Conservation (phyloP, 37 sponge, comb jelly and placozoan species). For the Corticium candelabrum region DNA sequence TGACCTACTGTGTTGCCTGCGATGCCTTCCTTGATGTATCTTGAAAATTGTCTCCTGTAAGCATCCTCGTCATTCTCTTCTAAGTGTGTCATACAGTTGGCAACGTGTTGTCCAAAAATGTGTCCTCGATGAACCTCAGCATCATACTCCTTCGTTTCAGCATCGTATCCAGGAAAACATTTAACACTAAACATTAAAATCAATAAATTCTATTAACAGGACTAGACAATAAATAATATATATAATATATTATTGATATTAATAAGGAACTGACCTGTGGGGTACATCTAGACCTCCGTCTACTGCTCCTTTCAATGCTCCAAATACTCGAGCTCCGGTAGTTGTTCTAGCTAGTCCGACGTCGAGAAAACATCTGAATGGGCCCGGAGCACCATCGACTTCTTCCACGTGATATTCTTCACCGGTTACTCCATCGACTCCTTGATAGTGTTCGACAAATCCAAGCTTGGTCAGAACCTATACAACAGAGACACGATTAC, state of each 20-base stretch:
- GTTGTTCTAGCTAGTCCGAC: conserved; percentile 84
- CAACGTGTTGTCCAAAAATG: conserved; percentile 78
- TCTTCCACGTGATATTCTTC: conserved; percentile 90
- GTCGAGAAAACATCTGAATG: conserved; percentile 86
- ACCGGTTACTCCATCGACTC: conserved; percentile 57
- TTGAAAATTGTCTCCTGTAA: conserved; percentile 82
- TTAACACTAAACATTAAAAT: conserved; percentile 24
- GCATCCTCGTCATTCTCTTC: conserved; percentile 81
- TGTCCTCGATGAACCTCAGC: conserved; percentile 44
- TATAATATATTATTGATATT: not conserved
- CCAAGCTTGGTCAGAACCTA: conserved; percentile 58
- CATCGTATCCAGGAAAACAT: conserved; percentile 70
- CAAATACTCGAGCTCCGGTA: conserved; percentile 90
- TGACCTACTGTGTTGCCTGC: conserved; percentile 16
- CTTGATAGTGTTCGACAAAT: conserved; percentile 70
- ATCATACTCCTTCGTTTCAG: conserved; percentile 37
- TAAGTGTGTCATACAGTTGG: conserved; percentile 82
- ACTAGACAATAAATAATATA: too few species aligned
- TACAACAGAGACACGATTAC: too few species aligned
- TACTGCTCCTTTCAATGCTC: conserved; percentile 91
- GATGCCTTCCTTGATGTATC: conserved; percentile 75
- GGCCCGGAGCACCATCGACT: conserved; percentile 38
- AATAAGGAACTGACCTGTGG: conserved; percentile 48
- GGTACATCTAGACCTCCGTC: conserved; percentile 92
- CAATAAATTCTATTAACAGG: not conserved